Base-by-base conservation (phyloP, 2,113 vertebrate genomes). In the Hipposideros armiger region DNA sequence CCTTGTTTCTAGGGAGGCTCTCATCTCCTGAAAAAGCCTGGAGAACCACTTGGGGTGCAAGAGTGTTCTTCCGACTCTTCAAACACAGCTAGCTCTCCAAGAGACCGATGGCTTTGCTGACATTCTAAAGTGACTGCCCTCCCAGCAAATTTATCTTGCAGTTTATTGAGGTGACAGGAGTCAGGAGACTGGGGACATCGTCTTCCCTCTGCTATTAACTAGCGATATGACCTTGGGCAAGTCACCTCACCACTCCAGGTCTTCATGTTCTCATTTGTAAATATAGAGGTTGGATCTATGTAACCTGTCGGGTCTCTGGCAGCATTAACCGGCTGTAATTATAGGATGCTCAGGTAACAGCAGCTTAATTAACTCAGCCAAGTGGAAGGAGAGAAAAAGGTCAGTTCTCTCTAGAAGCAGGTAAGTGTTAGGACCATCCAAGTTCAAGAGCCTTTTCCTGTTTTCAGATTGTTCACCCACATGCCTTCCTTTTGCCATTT, bases 311-410 rank as follows among this genome's bases (percentile, higher is more conserved):
- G 56, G 69, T 78, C 60, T 88, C 64, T 90, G 82, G 32, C n/a
- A 66, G 89, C 80, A 28, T 92, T 82, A 82, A 47, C 87, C 4
- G 26, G 52, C 80, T 56, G 6, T 50, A 66, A 81, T 92, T 95
- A 81, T 54, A 88, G 73, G n/a, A 83, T 93, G 84, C 60, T 77
- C 74, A 66, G 94, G 64, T 91, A 96, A 85, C 42, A 81, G 76
- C 84, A 69, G 87, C 95, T 95, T 97, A 85, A 94, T 97, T 95
- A 97, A 90, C 87, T 95, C 56, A 60, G 67, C 84, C 56, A 95
- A 90, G 85, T 92, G 67, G 73, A 88, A 82, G 82, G 62, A 54
- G 73, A 17, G 54, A 74, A 72, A 85, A 95, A 91, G 93, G 91
- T 96, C 87, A 50, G 17, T 66, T 94, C 74, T 88, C 40, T 93